These are phyloP conservation scores for Eufriesea mexicana DNA, from an alignment of 1,140 invertebrate genomes.

Conservation along the genomic window DNA sequence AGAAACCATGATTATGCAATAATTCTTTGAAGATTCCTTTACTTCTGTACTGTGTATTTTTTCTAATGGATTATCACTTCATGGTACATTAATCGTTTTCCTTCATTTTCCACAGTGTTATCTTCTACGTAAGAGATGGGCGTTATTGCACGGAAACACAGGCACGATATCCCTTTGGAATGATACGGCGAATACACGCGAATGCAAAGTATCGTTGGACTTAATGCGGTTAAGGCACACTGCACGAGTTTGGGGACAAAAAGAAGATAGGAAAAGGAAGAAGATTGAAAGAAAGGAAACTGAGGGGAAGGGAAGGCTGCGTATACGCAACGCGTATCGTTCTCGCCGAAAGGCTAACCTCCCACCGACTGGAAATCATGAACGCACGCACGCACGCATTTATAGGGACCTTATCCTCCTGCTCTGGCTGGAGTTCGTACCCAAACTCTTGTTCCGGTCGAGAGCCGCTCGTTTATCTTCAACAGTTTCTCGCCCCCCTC, in stretches of 20 bases:
- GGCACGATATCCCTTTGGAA: neutral
- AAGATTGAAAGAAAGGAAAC: neutral
- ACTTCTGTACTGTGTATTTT: neutral
- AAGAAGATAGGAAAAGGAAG: constrained; percentile 16
- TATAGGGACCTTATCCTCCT: constrained; percentile 48
- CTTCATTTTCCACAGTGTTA: neutral
- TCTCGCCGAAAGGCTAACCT: constrained; percentile 59
- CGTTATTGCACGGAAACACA: too few relatives aligned
- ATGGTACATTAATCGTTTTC: neutral
- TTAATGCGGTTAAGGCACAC: neutral
- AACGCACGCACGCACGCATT: constrained; percentile 54
- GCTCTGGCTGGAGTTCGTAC: neutral
- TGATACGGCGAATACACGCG: neutral
- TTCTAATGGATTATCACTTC: neutral
- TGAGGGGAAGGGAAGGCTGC: constrained; percentile 9
- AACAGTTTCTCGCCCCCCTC: constrained; percentile 1
- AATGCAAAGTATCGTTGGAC: neutral
- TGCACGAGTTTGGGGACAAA: constrained; percentile 11
- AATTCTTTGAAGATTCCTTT: neutral
- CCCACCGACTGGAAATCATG: constrained; percentile 60
- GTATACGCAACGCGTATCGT: constrained; percentile 34
- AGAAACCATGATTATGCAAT: neutral
- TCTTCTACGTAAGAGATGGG: neutral
- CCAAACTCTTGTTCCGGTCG: constrained; percentile 3
- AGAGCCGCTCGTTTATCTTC: constrained; percentile 39